phyloP scores from a whole-genome alignment of 2,797 vertebrate genomes.

The Pelobates cultripes region DNA sequence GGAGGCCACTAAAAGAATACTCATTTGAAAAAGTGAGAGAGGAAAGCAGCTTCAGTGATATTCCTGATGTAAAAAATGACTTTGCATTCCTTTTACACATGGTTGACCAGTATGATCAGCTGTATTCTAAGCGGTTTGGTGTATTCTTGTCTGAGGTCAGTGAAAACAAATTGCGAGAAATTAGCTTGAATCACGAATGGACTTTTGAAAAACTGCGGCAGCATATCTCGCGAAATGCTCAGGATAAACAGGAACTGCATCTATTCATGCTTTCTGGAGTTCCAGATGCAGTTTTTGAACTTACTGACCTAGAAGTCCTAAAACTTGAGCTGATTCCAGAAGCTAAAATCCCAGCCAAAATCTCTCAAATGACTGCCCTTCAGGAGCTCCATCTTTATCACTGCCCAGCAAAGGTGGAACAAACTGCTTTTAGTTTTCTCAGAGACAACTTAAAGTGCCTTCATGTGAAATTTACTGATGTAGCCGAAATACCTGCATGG shows the following conservation, averaged over 20 bases:
- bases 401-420: slow-evolving; percentile 96
- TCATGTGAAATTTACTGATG: slow-evolving; percentile 98
- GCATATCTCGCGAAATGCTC: slow-evolving; percentile 88
- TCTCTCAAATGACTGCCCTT: slow-evolving; percentile 95
- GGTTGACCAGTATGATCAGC: slow-evolving; percentile 97
- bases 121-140: slow-evolving; percentile 96
- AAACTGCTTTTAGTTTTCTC: slow-evolving; percentile 96
- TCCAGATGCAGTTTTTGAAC: slow-evolving; percentile 93
- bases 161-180: slow-evolving; percentile 95
- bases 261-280: slow-evolving; percentile 97
- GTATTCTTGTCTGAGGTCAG: slow-evolving; percentile 97
- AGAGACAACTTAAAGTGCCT: slow-evolving; percentile 96
- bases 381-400: slow-evolving; percentile 96
- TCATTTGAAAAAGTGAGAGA: slow-evolving; percentile 98
- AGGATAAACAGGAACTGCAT: slow-evolving; percentile 93
- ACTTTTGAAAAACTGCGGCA: slow-evolving; percentile 95
- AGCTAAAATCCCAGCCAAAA: slow-evolving; percentile 93
- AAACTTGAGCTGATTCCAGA: slow-evolving; percentile 96
- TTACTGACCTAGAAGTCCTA: slow-evolving; percentile 92
- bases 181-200: slow-evolving; percentile 97
- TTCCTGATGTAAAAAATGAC: slow-evolving; percentile 98
- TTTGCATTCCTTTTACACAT: slow-evolving; percentile 98
- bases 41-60: slow-evolving; percentile 98
- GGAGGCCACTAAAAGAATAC: slow-evolving; percentile 95
- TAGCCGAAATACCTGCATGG: slow-evolving; percentile 96